Evolutionary conservation across 2,888 invertebrate species (phyloP).

Genomic region (Sepiola atlantica): DNA sequence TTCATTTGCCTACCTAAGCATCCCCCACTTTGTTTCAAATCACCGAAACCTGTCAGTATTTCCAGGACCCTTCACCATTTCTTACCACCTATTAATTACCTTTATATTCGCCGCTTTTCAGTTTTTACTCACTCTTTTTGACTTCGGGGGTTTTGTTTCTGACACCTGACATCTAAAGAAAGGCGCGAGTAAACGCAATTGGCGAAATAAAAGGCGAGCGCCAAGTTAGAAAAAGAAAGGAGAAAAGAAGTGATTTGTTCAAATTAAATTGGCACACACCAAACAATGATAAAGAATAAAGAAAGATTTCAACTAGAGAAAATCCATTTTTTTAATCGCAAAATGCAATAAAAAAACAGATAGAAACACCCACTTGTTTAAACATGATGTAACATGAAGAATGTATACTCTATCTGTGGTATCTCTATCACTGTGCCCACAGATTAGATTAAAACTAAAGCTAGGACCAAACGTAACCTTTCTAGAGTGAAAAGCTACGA

Average conservation of each 20-base stretch:
- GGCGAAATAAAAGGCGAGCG: neutral
- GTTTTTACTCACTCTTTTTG: neutral
- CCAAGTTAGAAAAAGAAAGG: neutral
- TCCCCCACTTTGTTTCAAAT: neutral
- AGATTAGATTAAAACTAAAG: too few relatives aligned
- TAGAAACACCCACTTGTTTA: too few relatives aligned
- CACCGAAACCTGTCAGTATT: neutral
- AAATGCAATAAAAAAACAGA: too few relatives aligned
- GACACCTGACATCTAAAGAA: neutral
- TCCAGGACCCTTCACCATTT: neutral
- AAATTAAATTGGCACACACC: constrained; percentile 32
- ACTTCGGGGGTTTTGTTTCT: neutral
- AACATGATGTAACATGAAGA: too few relatives aligned
- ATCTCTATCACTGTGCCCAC: too few relatives aligned
- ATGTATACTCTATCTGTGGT: too few relatives aligned
- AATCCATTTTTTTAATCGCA: too few relatives aligned
- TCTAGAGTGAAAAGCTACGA: too few relatives aligned
- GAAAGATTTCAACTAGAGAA: neutral
- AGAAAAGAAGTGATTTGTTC: constrained; percentile 32
- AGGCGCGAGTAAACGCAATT: constrained; percentile 15
- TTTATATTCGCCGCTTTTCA: neutral
- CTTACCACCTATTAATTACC: neutral
- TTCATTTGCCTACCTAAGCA: neutral
- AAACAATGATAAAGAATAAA: neutral
- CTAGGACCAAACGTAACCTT: too few relatives aligned